Evolutionary conservation across 2,888 invertebrate species (phyloP).

Genomic region (Stenodema calcarata): DNA sequence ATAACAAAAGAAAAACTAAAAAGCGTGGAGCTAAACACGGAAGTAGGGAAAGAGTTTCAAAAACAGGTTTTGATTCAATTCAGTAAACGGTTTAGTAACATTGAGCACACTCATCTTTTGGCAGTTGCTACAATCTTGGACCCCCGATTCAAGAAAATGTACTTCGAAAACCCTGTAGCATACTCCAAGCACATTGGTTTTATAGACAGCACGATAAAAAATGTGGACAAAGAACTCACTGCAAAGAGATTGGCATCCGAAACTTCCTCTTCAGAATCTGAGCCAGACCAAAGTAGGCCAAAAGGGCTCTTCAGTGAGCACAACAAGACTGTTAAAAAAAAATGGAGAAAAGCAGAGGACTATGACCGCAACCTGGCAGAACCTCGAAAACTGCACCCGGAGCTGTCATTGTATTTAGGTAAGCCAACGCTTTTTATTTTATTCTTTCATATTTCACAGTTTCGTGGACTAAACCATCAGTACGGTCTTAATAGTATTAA

Average conservation of each 20-base stretch:
- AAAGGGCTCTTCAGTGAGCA: neutral
- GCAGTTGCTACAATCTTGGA: conserved; percentile 23
- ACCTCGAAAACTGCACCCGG: no score
- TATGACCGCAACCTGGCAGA: no score
- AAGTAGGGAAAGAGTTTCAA: conserved; percentile 17
- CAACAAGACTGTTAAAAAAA: no score
- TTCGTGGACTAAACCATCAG: no score
- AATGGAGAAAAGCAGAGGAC: no score
- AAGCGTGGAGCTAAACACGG: neutral
- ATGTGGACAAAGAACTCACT: no score
- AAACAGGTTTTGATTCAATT: neutral
- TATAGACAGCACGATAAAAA: no score
- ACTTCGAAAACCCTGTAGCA: neutral
- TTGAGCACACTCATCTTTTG: neutral
- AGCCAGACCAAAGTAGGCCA: neutral
- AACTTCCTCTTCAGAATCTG: neutral
- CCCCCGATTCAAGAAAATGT: conserved; percentile 25
- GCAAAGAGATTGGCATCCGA: no score
- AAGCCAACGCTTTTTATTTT: no score
- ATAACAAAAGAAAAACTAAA: neutral
- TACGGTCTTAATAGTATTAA: no score
- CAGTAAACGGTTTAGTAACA: conserved; percentile 1
- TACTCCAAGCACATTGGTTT: neutral
- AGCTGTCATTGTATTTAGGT: no score
- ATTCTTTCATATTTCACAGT: no score